A percentile compares a stretch with the other conserved stretches of the same genome.
Conservation (phyloP, 2,113 vertebrate genomes). For the Phaetusa simplex region DNA sequence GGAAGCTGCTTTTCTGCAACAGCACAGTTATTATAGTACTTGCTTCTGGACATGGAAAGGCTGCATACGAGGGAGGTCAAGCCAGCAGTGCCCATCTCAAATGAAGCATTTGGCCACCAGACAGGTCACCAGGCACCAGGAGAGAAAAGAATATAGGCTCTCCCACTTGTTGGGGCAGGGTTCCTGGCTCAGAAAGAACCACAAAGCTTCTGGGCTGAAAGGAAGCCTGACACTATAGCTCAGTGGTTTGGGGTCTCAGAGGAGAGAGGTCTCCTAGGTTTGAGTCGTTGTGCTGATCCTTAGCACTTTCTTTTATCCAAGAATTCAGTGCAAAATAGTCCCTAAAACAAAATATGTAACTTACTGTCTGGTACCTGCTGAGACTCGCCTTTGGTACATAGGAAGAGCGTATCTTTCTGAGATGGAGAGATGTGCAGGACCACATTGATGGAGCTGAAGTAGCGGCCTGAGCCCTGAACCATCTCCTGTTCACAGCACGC, state of each 20-base stretch:
- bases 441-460: not conserved
- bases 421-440: not conserved
- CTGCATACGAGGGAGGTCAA: not conserved
- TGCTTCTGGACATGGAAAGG: not conserved
- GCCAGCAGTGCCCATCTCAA: not conserved
- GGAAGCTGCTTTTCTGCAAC: not conserved
- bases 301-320: not conserved
- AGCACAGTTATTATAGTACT: not conserved
- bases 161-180: not conserved
- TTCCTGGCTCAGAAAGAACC: not conserved
- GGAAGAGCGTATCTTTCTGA: not conserved
- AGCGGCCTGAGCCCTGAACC: not conserved
- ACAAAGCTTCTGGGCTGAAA: not conserved
- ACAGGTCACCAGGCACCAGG: accelerated
- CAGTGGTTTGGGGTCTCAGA: not conserved
- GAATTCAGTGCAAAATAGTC: not conserved
- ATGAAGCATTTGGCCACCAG: accelerated
- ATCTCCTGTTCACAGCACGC: not conserved
- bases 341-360: not conserved
- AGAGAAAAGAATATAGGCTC: not conserved
- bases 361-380: not conserved
- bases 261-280: not conserved
- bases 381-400: not conserved
- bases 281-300: not conserved
- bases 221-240: not conserved